These are phyloP conservation scores for Clarias fuscus DNA, from an alignment of 2,797 vertebrate species.

Conservation along the genomic window DNA sequence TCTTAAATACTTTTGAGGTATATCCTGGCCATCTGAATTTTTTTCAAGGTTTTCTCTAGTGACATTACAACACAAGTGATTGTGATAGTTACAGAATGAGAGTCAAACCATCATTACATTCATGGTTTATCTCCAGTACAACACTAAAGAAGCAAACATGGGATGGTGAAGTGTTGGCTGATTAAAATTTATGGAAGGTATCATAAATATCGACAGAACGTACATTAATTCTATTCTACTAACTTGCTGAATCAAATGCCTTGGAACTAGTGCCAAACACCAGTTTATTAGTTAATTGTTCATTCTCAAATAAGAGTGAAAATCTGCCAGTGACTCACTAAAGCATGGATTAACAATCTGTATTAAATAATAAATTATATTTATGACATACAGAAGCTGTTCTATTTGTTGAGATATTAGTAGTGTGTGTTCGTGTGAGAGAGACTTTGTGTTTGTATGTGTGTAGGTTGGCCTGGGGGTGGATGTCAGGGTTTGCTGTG, in stretches of 20 bases:
- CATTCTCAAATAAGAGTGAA: neutral
- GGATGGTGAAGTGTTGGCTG: neutral
- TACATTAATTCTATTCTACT: neutral
- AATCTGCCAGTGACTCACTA: neutral
- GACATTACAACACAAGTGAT: neutral
- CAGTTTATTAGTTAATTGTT: neutral
- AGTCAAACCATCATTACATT: neutral
- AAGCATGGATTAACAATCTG: neutral
- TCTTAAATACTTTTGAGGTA: neutral
- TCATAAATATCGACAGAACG: neutral
- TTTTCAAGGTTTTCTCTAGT: neutral
- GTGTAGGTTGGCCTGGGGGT: conserved; percentile 20
- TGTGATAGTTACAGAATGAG: neutral
- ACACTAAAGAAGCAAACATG: neutral
- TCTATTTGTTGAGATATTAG: neutral
- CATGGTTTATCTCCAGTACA: neutral
- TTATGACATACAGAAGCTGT: neutral
- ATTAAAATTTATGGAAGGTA: neutral
- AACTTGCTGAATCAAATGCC: neutral
- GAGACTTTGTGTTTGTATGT: conserved; percentile 6
- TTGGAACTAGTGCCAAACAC: neutral
- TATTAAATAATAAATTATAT: neutral
- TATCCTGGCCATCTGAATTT: neutral
- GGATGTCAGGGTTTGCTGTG: conserved; percentile 11
- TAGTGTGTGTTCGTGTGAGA: neutral